phyloP scores from a whole-genome alignment of 2,113 vertebrate species.

The Megaceryle torquata region DNA sequence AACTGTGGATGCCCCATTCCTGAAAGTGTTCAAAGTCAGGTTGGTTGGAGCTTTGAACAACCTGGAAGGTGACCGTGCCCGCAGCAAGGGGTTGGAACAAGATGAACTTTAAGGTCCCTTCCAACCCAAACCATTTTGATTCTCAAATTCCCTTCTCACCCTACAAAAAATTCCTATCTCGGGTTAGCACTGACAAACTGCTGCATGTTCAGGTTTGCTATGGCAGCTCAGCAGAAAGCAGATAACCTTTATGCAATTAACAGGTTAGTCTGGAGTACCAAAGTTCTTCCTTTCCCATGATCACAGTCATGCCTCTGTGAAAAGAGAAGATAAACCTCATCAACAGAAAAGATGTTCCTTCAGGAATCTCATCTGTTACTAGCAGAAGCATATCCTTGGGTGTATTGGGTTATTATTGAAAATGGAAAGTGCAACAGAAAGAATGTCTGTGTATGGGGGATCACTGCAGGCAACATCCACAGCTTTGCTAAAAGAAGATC shows the following conservation, averaged over 20 bases:
- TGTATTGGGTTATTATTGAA: not conserved
- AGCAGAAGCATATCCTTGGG: not conserved
- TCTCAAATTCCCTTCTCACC: not conserved
- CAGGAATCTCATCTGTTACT: not conserved
- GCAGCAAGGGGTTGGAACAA: not conserved
- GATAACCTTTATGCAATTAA: too few relatives aligned
- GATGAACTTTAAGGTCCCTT: not conserved
- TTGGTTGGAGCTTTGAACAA: not conserved
- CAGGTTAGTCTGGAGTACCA: not conserved
- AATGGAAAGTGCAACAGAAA: not conserved
- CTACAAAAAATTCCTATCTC: not conserved
- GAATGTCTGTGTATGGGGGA: not conserved
- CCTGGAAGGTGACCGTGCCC: not conserved
- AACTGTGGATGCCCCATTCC: not conserved
- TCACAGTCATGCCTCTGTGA: not conserved
- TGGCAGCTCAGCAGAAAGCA: not conserved
- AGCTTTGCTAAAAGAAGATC: not conserved
- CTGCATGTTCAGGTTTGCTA: not conserved
- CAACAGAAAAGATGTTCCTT: not conserved
- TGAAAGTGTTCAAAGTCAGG: not conserved
- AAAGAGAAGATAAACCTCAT: not conserved
- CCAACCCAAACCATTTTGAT: not conserved
- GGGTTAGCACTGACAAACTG: not conserved
- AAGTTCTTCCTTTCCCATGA: not conserved
- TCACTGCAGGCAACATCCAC: not conserved